phyloP scores from a whole-genome alignment of 2,113 vertebrate species.

The Leuciscus idus region DNA sequence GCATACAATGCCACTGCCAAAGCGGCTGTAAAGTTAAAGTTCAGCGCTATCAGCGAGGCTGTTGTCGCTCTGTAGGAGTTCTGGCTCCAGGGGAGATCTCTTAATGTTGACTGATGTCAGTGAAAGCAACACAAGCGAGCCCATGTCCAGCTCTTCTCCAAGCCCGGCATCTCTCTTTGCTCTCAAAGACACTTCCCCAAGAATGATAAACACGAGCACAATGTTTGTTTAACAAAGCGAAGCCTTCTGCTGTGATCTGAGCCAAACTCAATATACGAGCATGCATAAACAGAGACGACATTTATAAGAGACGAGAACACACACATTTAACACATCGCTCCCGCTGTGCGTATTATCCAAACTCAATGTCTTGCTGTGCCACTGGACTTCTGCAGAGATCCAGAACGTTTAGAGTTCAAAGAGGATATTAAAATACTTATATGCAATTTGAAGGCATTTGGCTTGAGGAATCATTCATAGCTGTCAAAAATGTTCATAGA shows the following conservation, averaged over 20 bases:
- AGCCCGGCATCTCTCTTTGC: constrained; percentile 30
- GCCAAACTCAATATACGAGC: constrained; percentile 33
- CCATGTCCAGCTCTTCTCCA: constrained; percentile 9
- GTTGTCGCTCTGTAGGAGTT: constrained; percentile 44
- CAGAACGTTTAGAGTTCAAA: constrained; percentile 27
- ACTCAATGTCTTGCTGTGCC: constrained; percentile 16
- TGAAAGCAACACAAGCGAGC: constrained; percentile 29
- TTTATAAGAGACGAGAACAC: constrained; percentile 35
- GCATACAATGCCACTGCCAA: background rate
- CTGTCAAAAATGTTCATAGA: background rate
- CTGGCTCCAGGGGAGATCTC: constrained; percentile 34
- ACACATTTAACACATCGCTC: constrained; percentile 21
- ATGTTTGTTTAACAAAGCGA: constrained; percentile 57
- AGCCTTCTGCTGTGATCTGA: constrained; percentile 44
- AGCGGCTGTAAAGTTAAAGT: constrained; percentile 25
- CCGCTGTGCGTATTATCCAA: background rate
- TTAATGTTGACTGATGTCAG: constrained; percentile 50
- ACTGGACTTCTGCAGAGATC: constrained; percentile 35
- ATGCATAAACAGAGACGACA: constrained; percentile 8
- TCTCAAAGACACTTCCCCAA: constrained; percentile 53
- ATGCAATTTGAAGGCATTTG: background rate
- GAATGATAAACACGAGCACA: constrained; percentile 55
- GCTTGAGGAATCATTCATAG: background rate
- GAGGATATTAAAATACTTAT: constrained; percentile 13
- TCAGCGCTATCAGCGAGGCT: constrained; percentile 32